These are phyloP conservation scores for Lontra canadensis DNA, from an alignment of 2,113 vertebrate species.

Conservation along the genomic window DNA sequence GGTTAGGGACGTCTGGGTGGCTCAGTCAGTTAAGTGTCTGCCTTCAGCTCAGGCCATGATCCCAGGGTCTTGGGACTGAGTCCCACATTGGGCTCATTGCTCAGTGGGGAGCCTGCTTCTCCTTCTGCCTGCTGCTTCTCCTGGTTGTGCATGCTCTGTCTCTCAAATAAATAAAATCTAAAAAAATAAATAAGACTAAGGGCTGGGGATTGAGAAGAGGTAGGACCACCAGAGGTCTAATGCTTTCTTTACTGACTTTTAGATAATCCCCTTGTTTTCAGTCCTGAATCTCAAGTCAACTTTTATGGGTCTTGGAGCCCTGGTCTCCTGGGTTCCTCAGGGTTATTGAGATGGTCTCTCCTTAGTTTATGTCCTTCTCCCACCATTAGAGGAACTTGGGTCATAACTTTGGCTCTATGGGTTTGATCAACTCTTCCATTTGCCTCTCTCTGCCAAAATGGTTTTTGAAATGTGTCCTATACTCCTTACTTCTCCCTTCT, in stretches of 20 bases:
- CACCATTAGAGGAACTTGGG: background rate
- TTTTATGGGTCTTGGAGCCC: background rate
- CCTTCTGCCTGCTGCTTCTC: background rate
- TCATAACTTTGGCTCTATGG: background rate
- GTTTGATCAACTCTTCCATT: background rate
- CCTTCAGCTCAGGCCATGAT: background rate
- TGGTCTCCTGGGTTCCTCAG: background rate
- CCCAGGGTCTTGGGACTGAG: background rate
- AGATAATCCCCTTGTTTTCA: background rate
- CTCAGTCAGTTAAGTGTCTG: background rate
- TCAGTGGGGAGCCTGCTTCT: background rate
- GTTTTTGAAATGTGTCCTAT: background rate
- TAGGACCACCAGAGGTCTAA: background rate
- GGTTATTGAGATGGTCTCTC: background rate
- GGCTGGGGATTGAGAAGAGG: background rate
- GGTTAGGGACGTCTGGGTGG: background rate
- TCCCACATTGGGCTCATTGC: background rate
- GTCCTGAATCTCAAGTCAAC: background rate
- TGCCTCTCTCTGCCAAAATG: background rate
- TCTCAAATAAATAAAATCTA: background rate
- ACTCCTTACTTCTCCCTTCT: background rate
- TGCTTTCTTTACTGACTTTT: background rate
- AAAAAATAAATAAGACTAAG: background rate
- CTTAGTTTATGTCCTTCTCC: background rate
- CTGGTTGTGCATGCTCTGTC: background rate